Evolutionary conservation across 2,797 vertebrate species (phyloP).

Genomic region (Sebastes miniatus): DNA sequence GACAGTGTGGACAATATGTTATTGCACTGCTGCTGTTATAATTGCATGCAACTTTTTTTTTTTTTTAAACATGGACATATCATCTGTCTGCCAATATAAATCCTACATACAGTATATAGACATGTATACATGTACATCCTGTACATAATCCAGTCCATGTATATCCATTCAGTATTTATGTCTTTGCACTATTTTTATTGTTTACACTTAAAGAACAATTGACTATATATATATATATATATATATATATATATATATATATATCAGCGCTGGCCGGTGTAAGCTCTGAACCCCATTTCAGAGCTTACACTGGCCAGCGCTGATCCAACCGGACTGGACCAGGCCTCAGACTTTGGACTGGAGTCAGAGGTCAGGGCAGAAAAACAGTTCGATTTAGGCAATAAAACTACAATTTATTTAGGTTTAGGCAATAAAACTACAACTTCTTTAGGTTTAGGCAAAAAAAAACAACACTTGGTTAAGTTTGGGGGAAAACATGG

Average conservation of each 20-base stretch:
- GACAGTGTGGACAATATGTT: not conserved
- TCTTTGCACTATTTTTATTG: not conserved
- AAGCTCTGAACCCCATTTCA: not conserved
- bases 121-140: not conserved
- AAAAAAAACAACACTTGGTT: no score
- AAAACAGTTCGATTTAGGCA: no score
- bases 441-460: no score
- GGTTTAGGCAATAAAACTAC: no score
- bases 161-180: not conserved
- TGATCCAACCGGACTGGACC: slow-evolving; percentile 60
- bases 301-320: slow-evolving; percentile 91
- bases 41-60: not conserved
- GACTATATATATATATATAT: not conserved
- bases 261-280: no score
- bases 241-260: no score
- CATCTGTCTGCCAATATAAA: not conserved
- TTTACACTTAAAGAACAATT: not conserved
- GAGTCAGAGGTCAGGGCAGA: not conserved
- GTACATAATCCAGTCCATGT: not conserved
- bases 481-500: no score
- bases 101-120: not conserved
- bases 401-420: no score
- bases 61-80: not conserved
- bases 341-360: not conserved
- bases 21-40: no score